Evolutionary conservation across 2,797 vertebrate species (phyloP), one percentile per base, ranked within the genome.

Genomic region (Lacerta agilis): DNA sequence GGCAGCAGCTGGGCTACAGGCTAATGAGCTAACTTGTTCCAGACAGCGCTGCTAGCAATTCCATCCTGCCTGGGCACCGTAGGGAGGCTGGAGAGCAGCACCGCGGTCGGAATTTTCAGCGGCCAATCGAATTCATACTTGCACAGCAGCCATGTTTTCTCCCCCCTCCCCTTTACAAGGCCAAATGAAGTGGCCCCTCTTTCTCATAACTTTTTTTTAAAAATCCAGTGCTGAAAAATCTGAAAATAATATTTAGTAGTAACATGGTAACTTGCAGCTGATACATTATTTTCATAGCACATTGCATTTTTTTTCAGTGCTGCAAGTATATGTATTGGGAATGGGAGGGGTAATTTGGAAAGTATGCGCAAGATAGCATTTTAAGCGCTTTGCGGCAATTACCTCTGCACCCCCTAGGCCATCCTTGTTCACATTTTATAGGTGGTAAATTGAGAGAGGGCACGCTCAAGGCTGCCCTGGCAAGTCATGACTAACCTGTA

Each of bases 1-100:
- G 73, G 89, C 86, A 66, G 86, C 75, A 88, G 86, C 77, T 88
- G 86, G 83, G 83, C 83, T 41, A 43, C 66, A 83, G 89, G 73
- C 79, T 88, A 87, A 87, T 85, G 83, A 83, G 83, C 79, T 86
- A 82, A 90, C 86, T 82, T 78, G 78, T 83, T 86, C 90, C 87
- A 83, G 89, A 77, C 82, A 15, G 86, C 20, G 33, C 78, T 85
- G 89, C 64, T 43, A 61, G 49, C 41, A n/a, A 38, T 81, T 85
- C 78, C 71, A 8, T 82, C 33, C 61, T 43, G 86, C 86, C 83
- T 11, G 71, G 82, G 64, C 71, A 85, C 76, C 23, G 20, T 38
- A 58, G 86, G 82, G 78, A 75, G 69, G 82, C 61, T 66, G 67
- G 55, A 55, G 41, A 67, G 76, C 58, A 17, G 29, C 8, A 10